Evolutionary conservation across 2,113 vertebrate genomes (phyloP), one percentile per base, ranked within the genome.

Genomic region (Macrotus californicus): DNA sequence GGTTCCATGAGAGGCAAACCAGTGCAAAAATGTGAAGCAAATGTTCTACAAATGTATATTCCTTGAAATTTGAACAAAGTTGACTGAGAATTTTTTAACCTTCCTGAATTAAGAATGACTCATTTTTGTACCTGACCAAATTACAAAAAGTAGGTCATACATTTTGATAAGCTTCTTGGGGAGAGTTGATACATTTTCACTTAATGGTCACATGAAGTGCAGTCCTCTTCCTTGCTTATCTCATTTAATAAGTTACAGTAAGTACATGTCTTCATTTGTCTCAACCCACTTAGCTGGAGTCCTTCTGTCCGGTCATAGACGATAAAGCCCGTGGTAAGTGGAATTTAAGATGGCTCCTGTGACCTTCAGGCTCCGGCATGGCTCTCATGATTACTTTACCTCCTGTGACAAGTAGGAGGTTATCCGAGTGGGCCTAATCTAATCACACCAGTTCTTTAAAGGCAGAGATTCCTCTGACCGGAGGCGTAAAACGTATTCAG

Each of bases 171-270:
- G 46, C 10, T 59, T 87, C 81, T 77, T 54, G 50, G 72, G 16
- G 8, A 88, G 54, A 88, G 29, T 66, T 86, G 73, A 96, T 94
- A 80, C 66, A 91, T 92, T 95, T 95, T 82, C 41, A 93, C 86
- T 92, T 82, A 94, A 90, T 88, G 66, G 46, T 86, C 76, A 73
- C 72, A 94, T 87, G 82, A 96, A 96, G 77, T 73, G 0, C 41
- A 76, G 59, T 88, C 54, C 90, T 92, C 89, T 80, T 87, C 61
- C 79, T 43, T 52, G 52, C 29, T 83, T 72, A 83, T 92, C 90
- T 92, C 59, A 88, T 76, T 91, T 94, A 59, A 76, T 89, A 88
- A 18, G 31, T 21, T 83, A 34, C 59, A 83, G 16, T 50, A 96
- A 96, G 67, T 79, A 15, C 19, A 16, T 59, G 16, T 79, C 73